Conservation (phyloP, 1,140 invertebrate genomes). For the Drosophila sucinea region DNA sequence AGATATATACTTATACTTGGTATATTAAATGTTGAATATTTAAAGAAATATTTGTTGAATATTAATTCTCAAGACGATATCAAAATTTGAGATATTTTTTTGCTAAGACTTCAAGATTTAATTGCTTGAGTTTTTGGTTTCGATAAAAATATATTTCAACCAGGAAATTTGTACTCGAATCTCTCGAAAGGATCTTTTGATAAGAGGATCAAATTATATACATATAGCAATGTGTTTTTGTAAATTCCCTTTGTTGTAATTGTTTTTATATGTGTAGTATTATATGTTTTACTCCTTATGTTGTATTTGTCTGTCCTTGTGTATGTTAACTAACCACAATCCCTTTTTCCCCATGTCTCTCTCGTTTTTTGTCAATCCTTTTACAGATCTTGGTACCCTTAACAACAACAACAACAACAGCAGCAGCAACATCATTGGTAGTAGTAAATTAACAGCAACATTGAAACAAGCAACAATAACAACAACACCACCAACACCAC, state of each 20-base stretch:
- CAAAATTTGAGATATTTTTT: too few relatives aligned
- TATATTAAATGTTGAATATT: too few relatives aligned
- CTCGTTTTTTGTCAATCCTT: not conserved
- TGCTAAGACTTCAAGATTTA: too few relatives aligned
- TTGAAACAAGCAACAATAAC: slow-evolving; percentile 8
- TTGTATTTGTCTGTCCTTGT: not conserved
- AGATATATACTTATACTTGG: too few relatives aligned
- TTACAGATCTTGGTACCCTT: slow-evolving; percentile 73
- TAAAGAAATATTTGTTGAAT: too few relatives aligned
- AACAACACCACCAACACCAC: slow-evolving; percentile 27
- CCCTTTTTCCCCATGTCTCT: slow-evolving; percentile 20
- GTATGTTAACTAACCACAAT: slow-evolving; percentile 56
- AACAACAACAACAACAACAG: slow-evolving; percentile 59
- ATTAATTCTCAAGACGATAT: too few relatives aligned
- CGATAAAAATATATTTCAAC: too few relatives aligned
- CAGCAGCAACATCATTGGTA: slow-evolving; percentile 19
- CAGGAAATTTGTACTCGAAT: too few relatives aligned
- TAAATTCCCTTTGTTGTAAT: not conserved
- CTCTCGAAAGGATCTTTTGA: too few relatives aligned
- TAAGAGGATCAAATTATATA: too few relatives aligned
- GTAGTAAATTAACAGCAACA: slow-evolving; percentile 35
- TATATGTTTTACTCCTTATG: not conserved
- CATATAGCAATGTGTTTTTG: too few relatives aligned
- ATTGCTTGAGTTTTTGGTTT: too few relatives aligned
- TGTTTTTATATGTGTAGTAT: not conserved